phyloP scores from a whole-genome alignment of 2,113 vertebrate species.

The Xenopus laevis region DNA sequence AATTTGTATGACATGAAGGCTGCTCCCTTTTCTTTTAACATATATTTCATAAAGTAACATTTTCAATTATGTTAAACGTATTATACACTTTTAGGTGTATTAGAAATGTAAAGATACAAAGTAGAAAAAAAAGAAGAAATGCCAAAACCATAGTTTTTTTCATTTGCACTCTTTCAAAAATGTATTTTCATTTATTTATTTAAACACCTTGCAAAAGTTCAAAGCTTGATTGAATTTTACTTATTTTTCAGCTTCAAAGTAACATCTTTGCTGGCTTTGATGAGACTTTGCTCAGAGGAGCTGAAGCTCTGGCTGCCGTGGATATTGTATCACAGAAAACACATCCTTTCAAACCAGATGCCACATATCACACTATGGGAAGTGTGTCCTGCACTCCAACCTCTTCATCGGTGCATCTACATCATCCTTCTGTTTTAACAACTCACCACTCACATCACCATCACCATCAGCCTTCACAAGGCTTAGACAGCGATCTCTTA shows the following conservation, averaged over 20 bases:
- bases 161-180: no score
- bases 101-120: no score
- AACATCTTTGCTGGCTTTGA: constrained; percentile 92
- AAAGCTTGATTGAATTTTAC: background rate
- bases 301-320: constrained; percentile 88
- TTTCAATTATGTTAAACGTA: no score
- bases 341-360: constrained; percentile 90
- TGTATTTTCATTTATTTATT: no score
- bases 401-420: constrained; percentile 80
- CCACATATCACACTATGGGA: constrained; percentile 93
- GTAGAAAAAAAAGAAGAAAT: no score
- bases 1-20: no score
- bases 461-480: constrained; percentile 75
- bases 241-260: constrained; percentile 73
- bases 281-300: constrained; percentile 82
- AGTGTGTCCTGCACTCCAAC: constrained; percentile 85
- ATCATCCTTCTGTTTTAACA: constrained; percentile 83
- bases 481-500: constrained; percentile 82
- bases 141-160: no score
- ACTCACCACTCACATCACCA: constrained; percentile 73
- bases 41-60: no score
- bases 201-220: no score
- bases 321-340: constrained; percentile 85
- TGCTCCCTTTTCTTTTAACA: no score
- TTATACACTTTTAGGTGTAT: no score